Conservation (phyloP, 2,888 invertebrate species). For the Nomada flava region DNA sequence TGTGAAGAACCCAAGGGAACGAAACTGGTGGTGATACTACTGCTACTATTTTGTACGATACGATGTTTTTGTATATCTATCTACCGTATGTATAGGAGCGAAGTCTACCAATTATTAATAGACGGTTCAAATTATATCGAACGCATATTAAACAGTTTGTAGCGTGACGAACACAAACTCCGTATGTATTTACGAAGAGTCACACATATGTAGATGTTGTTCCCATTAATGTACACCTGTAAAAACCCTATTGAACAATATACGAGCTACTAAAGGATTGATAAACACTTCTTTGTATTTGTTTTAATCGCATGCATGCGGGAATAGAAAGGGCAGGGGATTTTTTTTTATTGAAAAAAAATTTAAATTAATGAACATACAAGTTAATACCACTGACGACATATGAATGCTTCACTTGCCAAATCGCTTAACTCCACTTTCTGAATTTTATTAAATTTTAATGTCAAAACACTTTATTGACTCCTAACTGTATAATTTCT, state of each 20-base stretch:
- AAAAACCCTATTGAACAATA: conserved; percentile 77
- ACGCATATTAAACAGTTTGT: conserved; percentile 65
- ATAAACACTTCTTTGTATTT: conserved; percentile 48
- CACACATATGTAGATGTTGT: conserved; percentile 73
- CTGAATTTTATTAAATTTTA: no score
- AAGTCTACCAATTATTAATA: conserved; percentile 64
- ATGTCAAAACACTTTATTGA: no score
- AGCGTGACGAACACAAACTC: conserved; percentile 55
- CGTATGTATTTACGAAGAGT: conserved; percentile 63
- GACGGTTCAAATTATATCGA: conserved; percentile 61
- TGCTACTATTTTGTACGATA: conserved; percentile 81
- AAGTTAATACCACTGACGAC: no score
- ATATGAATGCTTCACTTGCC: no score
- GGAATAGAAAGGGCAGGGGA: no score
- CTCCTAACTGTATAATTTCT: no score
- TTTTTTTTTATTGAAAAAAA: no score
- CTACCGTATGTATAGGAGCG: conserved; percentile 71
- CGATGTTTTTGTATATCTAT: conserved; percentile 80
- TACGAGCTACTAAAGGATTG: conserved; percentile 74
- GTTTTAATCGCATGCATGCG: conserved; percentile 24
- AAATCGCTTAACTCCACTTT: no score
- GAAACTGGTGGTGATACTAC: conserved; percentile 65
- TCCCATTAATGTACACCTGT: conserved; percentile 78
- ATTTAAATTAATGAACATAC: no score
- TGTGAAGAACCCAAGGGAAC: conserved; percentile 60